Base-by-base conservation (phyloP, 2,113 vertebrate genomes). In the Notarius quadriscutis region DNA sequence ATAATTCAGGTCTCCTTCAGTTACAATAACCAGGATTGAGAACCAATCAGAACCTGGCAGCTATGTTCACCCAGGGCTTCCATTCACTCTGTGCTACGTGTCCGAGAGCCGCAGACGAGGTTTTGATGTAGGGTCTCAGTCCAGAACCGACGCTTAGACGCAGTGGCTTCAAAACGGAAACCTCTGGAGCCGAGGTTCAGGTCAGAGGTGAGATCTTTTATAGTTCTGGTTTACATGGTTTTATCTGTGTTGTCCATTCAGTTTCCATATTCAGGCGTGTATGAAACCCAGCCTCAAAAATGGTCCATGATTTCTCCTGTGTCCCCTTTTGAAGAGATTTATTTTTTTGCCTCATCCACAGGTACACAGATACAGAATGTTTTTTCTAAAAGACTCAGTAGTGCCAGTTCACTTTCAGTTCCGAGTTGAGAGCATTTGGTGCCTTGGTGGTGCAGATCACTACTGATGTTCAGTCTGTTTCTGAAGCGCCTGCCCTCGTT, bases 1-100 rank as follows among this genome's bases (percentile, higher is more conserved):
- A 88, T 88, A 87, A 92, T 90, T 91, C 93, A 93, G 91, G 92
- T 93, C 90, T 82, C 85, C 71, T 78, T 84, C 83, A 74, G 57
- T 88, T 67, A 87, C 91, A 88, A 91, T 91, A 94, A 91, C 91
- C 91, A 91, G 90, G 90, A 90, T 88, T 91, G 86, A 85, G 41
- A 55, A 84, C 84, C 89, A 90, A 91, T 86, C 84, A 91, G 84
- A 94, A 93, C 91, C 93, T 91, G 95, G 95, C 95, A 95, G 95
- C 95, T 93, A 95, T 92, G 92, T 84, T 95, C 95, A 94, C 93
- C 92, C 95, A 95, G 95, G 93, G 95, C 95, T 96, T 95, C 95
- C 95, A 95, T 88, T 94, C 93, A 91, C 92, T 75, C 60, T 89
- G 91, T 93, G 91, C 81, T 65, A 93, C 90, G 72, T 71, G 84